Evolutionary conservation across 1,140 invertebrate species (phyloP), one percentile per base, ranked within the genome.

Genomic region (Atopsyche davidsoni): DNA sequence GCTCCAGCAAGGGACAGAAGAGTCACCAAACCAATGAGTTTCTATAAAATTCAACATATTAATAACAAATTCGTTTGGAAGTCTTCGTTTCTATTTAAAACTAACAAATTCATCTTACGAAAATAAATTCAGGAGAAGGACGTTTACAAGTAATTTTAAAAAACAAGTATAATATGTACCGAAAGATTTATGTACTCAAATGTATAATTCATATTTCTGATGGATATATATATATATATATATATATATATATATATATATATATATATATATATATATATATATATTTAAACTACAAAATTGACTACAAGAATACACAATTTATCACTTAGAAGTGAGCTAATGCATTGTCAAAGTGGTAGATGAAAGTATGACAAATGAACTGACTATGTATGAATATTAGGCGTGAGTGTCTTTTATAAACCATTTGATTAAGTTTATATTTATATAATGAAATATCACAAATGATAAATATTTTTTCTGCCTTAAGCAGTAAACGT

Each of bases 1-100:
- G 21, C 47, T 6, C 19, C 46, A 23, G 32, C 41, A 31, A 51
- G 36, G 18, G 53, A 14, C 9, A 57, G 32, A n/a, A n/a, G n/a
- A n/a, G n/a, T n/a, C n/a, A 34, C 21, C 24, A 45, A 19, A 45
- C 43, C 28, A 34, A 45, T 13, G 19, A 28, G 25, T 28, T 28
- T 28, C 25, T 28, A n/a, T 28, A 28, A 28, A 6, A 28, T 7
- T 28, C 6, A 28, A 28, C 14, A 3, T 36, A 36, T 36, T 13
- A 41, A 21, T 41, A 23, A 41, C 25, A 11, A 24, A 13, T 41
- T 24, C 19, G 2, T 23, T 14, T 41, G 3, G 11, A 41, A 22
- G 11, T 13, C 21, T 22, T n/a, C n/a, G n/a, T n/a, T 23, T 16
- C 16, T 9, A 24, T 41, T 23, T 41, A 41, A 24, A 41, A 24